Conservation (phyloP, 2,888 invertebrate genomes). For the Ctenicera cuprea region DNA sequence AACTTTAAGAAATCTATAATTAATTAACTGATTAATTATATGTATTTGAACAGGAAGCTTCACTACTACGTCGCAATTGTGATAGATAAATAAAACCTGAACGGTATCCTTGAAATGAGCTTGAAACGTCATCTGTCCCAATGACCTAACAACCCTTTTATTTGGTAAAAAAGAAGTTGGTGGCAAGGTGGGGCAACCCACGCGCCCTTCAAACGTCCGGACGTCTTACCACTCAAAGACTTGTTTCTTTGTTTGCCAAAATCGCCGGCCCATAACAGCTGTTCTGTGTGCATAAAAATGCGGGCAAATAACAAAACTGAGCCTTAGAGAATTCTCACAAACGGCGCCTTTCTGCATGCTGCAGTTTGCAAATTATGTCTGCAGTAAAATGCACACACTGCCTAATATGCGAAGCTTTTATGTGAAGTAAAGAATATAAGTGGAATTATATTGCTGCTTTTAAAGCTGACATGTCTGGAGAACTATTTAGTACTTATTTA, state of each 20-base stretch:
- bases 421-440: constrained; percentile 8
- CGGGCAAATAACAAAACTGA: constrained; percentile 24
- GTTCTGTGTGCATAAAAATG: constrained; percentile 31
- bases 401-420: constrained; percentile 15
- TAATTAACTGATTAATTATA: too few relatives aligned
- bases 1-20: too few relatives aligned
- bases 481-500: constrained; percentile 3
- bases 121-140: constrained; percentile 17
- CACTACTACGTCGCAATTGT: too few relatives aligned
- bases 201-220: constrained; percentile 45
- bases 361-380: constrained; percentile 18
- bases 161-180: constrained; percentile 9
- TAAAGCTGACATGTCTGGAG: constrained; percentile 21
- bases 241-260: constrained; percentile 44
- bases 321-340: constrained; percentile 2
- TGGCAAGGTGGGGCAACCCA: constrained; percentile 30
- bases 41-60: too few relatives aligned
- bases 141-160: constrained; percentile 29
- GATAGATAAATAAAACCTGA: too few relatives aligned
- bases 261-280: constrained; percentile 37
- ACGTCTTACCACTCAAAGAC: constrained; percentile 36
- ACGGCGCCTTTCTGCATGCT: constrained; percentile 12
- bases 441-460: constrained; percentile 14
- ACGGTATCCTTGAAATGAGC: neutral
- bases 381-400: constrained; percentile 34